A percentile compares a stretch with the other conserved stretches of the same genome.
Evolutionary conservation across 2,888 invertebrate genomes (phyloP).

Genomic region (Pemphredon lugubris): DNA sequence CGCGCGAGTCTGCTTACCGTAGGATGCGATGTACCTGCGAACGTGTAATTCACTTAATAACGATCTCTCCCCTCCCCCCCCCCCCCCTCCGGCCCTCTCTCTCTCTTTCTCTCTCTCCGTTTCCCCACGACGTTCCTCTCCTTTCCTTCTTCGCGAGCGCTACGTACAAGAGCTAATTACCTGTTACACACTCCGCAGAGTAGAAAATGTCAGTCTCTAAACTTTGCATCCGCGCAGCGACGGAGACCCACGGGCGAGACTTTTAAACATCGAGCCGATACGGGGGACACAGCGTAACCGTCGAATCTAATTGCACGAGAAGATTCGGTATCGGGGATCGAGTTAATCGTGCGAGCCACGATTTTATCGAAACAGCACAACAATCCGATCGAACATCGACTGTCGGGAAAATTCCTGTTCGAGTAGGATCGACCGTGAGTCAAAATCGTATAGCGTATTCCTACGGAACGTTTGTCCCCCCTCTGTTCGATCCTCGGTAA

Average conservation of each 20-base stretch:
- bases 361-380: too few species aligned
- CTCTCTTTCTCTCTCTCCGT: constrained; percentile 20
- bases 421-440: too few species aligned
- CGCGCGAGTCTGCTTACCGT: constrained; percentile 28
- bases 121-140: constrained; percentile 2
- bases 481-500: too few species aligned
- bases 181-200: constrained; percentile 73
- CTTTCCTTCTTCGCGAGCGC: constrained; percentile 40
- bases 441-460: too few species aligned
- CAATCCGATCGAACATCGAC: too few species aligned
- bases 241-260: constrained; percentile 4
- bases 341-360: too few species aligned
- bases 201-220: constrained; percentile 71
- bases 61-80: constrained; percentile 37
- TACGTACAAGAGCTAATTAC: constrained; percentile 70
- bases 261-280: background rate
- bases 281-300: background rate
- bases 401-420: too few species aligned
- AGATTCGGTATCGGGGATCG: too few species aligned
- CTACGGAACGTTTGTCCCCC: too few species aligned
- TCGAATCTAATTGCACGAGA: background rate
- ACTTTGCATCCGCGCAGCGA: constrained; percentile 37
- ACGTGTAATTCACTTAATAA: constrained; percentile 70
- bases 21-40: constrained; percentile 53
- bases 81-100: constrained; percentile 31